phyloP scores from a whole-genome alignment of 2,888 invertebrate species.

The Anagyrus pseudococci region DNA sequence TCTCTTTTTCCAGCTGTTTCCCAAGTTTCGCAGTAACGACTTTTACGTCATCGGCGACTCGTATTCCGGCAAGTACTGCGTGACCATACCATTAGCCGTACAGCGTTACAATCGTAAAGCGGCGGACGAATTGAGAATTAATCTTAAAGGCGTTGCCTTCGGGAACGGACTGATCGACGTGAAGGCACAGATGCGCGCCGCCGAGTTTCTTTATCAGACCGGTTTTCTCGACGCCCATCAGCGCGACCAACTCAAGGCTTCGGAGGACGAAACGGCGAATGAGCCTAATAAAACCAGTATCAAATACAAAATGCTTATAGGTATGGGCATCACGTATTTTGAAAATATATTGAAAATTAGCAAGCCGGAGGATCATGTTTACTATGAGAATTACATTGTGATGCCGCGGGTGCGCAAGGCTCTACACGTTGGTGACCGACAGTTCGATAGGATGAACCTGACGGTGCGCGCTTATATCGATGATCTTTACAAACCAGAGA shows the following conservation, averaged over 20 bases:
- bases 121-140: conserved; percentile 69
- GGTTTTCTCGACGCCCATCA: conserved; percentile 63
- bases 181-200: conserved; percentile 73
- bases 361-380: not conserved
- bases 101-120: conserved; percentile 70
- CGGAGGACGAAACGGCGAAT: conserved; percentile 79
- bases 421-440: conserved; percentile 83
- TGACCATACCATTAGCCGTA: conserved; percentile 78
- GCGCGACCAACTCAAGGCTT: conserved; percentile 68
- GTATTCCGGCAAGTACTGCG: conserved; percentile 81
- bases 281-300: no score
- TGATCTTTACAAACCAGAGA: conserved; percentile 82
- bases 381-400: conserved; percentile 67
- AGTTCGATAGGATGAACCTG: conserved; percentile 71
- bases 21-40: conserved; percentile 72
- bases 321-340: no score
- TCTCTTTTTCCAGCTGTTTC: conserved; percentile 86
- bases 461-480: conserved; percentile 67
- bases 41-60: conserved; percentile 88
- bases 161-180: conserved; percentile 82
- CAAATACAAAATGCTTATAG: no score
- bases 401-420: conserved; percentile 69
- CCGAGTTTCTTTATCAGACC: conserved; percentile 79
- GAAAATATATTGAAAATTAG: conserved; percentile 66
- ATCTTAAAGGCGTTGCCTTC: conserved; percentile 74